Evolutionary conservation across 2,888 invertebrate genomes (phyloP).

Genomic region (Panorpa germanica): DNA sequence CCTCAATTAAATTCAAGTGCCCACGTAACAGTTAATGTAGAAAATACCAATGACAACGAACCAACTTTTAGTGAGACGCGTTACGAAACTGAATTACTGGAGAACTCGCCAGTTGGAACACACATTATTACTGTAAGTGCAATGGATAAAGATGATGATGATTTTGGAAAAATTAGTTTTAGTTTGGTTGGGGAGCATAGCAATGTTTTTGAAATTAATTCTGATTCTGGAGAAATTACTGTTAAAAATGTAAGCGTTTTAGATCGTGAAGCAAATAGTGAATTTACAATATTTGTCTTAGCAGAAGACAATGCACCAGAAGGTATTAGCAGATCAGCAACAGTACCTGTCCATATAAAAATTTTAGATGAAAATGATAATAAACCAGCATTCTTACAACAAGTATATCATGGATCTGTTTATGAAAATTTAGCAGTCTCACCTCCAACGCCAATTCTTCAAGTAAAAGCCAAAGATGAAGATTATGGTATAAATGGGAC

Average conservation of each 20-base stretch:
- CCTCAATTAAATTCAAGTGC: conserved; percentile 68
- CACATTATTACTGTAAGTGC: conserved; percentile 55
- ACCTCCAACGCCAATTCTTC: conserved; percentile 66
- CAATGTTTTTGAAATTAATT: conserved; percentile 52
- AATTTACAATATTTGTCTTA: conserved; percentile 55
- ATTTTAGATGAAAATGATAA: conserved; percentile 81
- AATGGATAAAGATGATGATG: conserved; percentile 57
- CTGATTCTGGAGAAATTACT: conserved; percentile 51
- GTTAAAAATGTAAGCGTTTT: conserved; percentile 52
- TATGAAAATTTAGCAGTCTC: conserved; percentile 66
- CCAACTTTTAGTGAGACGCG: conserved; percentile 50
- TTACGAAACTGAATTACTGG: conserved; percentile 53
- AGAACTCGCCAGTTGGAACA: conserved; percentile 58
- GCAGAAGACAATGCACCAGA: conserved; percentile 65
- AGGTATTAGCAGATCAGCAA: conserved; percentile 45
- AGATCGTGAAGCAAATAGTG: conserved; percentile 55
- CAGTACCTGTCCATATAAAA: conserved; percentile 56
- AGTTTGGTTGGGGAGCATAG: conserved; percentile 55
- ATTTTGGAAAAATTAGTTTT: conserved; percentile 62
- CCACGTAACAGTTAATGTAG: conserved; percentile 52
- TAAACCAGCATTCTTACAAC: conserved; percentile 59
- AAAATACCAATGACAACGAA: conserved; percentile 76
- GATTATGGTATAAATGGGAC: conserved; percentile 65
- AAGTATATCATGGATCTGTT: conserved; percentile 58
- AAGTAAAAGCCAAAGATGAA: conserved; percentile 61